Base-by-base conservation (phyloP, 2,888 invertebrate species). In the Phengaris alcon region DNA sequence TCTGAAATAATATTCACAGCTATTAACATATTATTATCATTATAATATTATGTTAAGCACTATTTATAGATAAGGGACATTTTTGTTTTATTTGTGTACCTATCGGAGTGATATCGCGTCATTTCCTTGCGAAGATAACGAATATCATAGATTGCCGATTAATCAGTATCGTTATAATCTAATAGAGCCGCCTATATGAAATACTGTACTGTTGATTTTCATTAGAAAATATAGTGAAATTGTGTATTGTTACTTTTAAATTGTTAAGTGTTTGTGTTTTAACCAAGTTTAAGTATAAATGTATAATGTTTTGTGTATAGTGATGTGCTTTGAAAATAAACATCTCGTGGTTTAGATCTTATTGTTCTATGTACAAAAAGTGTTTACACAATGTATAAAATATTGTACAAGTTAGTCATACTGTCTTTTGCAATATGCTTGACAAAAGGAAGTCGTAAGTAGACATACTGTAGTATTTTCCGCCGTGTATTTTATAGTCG, bases 101-200 rank as follows among this genome's bases (percentile, higher is more conserved):
- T 64, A 44, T 64, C 64, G 64, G 12, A 15, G 15, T 13, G 59
- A 10, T 54, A 57, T 44, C 57, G 48, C 54, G 75, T 70, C 70
- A 79, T 80, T 90, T 90, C 87, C 86, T 84, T 78, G 82, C 84
- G 82, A 82, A 85, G 90, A 90, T 91, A 90, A 82, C 12, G 52
- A 78, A 86, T 88, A 88, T 86, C 81, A 84, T 84, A 84, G 86
- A 89, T 89, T 79, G 77, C 75, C 80, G 77, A 77, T 78, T 79
- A 82, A 79, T 80, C 76, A 77, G 76, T 76, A 77, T 78, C 81
- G 80, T 80, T 78, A 76, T 76, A 78, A 79, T 81, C 80, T 81
- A 78, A 79, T 78, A 78, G 75, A 79, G 74, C 75, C 74, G 76
- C 77, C 77, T 76, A 77, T 13, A 76, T 44, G 78, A 80, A 80